A percentile compares a stretch with the other conserved stretches of the same genome.
Conservation (phyloP, 2,797 vertebrate genomes). For the Diplodus puntazzo region DNA sequence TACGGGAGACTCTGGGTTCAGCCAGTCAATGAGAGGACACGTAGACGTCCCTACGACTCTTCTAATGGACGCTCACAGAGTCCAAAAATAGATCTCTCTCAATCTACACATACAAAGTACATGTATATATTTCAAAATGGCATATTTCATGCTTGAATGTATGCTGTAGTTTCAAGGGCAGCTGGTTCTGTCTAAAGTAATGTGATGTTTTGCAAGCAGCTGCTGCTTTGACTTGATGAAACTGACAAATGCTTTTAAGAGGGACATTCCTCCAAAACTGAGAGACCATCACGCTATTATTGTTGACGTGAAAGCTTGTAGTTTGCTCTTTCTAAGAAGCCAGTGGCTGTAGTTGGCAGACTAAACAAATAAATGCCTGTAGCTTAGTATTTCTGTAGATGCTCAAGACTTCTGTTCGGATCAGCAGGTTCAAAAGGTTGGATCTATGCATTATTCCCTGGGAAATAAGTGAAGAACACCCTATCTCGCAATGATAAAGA, state of each 20-base stretch:
- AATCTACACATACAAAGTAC: neutral
- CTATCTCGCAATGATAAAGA: too few relatives aligned
- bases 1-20: slow-evolving; percentile 54
- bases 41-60: slow-evolving; percentile 27
- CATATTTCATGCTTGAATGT: neutral
- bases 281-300: neutral
- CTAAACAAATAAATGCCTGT: neutral
- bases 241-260: neutral
- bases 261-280: neutral
- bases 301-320: neutral
- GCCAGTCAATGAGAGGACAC: slow-evolving; percentile 64
- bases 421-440: neutral
- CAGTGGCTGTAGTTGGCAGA: neutral
- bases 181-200: neutral
- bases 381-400: too few relatives aligned
- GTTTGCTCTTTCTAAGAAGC: neutral
- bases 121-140: neutral
- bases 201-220: neutral
- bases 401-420: neutral
- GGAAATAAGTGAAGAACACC: too few relatives aligned
- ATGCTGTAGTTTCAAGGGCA: neutral
- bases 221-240: neutral
- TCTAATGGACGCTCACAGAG: slow-evolving; percentile 32
- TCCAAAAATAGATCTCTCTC: slow-evolving; percentile 34
- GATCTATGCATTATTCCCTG: too few relatives aligned